Percentiles rank a stretch among this genome's conserved stretches.
These are phyloP conservation scores for Sminthopsis crassicaudata DNA, from an alignment of 2,113 vertebrate species.

Conservation along the genomic window DNA sequence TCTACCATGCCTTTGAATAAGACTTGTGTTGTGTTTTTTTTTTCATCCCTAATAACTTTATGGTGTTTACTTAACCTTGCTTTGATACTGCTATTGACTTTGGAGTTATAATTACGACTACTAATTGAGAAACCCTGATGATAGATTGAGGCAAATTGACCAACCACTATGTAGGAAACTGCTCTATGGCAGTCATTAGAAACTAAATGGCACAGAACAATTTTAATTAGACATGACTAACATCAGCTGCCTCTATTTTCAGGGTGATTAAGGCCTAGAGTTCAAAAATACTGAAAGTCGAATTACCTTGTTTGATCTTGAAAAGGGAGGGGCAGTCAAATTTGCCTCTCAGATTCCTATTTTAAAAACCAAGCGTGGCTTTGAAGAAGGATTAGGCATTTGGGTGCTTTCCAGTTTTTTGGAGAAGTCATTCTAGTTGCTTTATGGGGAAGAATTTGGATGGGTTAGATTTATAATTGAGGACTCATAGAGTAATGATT, in stretches of 20 bases:
- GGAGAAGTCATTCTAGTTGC: slow-evolving; percentile 9
- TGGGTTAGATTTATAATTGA: not conserved
- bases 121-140: slow-evolving; percentile 77
- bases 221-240: slow-evolving; percentile 75
- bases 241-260: slow-evolving; percentile 59
- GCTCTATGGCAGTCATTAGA: slow-evolving; percentile 40
- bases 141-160: slow-evolving; percentile 76
- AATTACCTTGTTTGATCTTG: slow-evolving; percentile 53
- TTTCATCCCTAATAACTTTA: slow-evolving; percentile 70
- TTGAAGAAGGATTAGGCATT: slow-evolving; percentile 36
- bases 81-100: slow-evolving; percentile 76
- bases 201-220: slow-evolving; percentile 63
- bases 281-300: slow-evolving; percentile 59
- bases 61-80: slow-evolving; percentile 80
- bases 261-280: slow-evolving; percentile 35
- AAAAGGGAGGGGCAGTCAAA: slow-evolving; percentile 32
- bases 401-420: slow-evolving; percentile 45
- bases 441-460: not conserved
- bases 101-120: slow-evolving; percentile 75
- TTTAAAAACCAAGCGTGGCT: slow-evolving; percentile 45
- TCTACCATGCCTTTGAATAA: slow-evolving; percentile 41
- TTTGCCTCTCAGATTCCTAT: slow-evolving; percentile 19
- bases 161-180: slow-evolving; percentile 50
- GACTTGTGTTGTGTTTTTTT: slow-evolving; percentile 32
- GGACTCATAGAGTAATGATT: not conserved